Base-by-base conservation (phyloP, 2,888 invertebrate species). In the Eilema sororculum region DNA sequence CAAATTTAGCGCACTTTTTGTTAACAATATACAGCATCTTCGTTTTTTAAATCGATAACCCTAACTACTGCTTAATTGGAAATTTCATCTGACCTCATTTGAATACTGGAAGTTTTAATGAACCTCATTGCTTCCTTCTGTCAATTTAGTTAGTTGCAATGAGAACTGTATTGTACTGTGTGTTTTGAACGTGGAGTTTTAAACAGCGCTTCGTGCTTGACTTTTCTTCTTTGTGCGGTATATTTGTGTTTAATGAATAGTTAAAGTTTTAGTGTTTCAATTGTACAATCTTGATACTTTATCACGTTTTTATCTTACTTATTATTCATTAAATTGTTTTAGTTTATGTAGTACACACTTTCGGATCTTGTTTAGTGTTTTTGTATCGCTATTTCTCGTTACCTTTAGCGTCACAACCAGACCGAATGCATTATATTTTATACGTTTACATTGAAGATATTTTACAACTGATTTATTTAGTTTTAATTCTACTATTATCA, bases 21-120 rank as follows among this genome's bases (percentile, higher is more conserved):
- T 57, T 12, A 24, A 6, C 20, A 52, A 24, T 67, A 37, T 56
- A 65, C 60, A 66, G 22, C 67, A 66, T 67, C 61, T 72, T 68
- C 25, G n/a, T 67, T 72, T 70, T 69, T 62, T 61, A 41, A 65
- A 73, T 69, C 73, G 30, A 68, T 72, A 59, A 41, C 67, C 73
- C 33, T 41, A 67, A 71, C 62, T 67, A 65, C 52, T 25, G 66
- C 66, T 67, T 60, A 70, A 69, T 69, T 76, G 61, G 65, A 67
- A 64, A 52, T 73, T 59, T 58, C 67, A 28, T 59, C 58, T n/a
- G 13, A 9, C 61, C 62, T 69, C 41, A 65, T 30, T 69, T 57
- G 37, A 67, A 67, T 65, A 37, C 13, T 41, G 9, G 13, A 65
- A 69, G 64, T 69, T 69, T 69, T 59, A 68, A 68, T 68, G 61